These are phyloP conservation scores for Xyliphius kryptos DNA, from an alignment of 2,113 vertebrate species.

Conservation along the genomic window DNA sequence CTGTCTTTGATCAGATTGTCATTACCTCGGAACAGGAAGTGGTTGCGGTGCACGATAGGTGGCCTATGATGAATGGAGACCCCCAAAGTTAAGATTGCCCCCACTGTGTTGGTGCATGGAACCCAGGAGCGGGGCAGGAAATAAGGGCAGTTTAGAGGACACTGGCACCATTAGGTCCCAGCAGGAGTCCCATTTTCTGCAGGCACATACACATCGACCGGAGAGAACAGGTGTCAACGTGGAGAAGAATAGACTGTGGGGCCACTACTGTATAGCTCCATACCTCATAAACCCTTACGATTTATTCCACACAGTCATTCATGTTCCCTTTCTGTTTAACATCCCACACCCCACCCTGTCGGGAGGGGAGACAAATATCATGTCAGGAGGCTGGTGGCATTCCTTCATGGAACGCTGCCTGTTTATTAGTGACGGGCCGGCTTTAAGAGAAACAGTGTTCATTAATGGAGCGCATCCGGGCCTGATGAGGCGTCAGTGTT, in stretches of 20 bases:
- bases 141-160: slow-evolving; percentile 55
- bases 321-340: slow-evolving; percentile 59
- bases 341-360: slow-evolving; percentile 66
- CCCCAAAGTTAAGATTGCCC: slow-evolving; percentile 65
- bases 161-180: slow-evolving; percentile 61
- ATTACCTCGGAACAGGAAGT: slow-evolving; percentile 80
- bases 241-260: slow-evolving; percentile 52
- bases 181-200: slow-evolving; percentile 68
- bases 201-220: slow-evolving; percentile 34
- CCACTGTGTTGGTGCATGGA: slow-evolving; percentile 60
- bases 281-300: slow-evolving; percentile 52
- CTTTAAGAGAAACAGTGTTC: slow-evolving; percentile 99
- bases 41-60: slow-evolving; percentile 58
- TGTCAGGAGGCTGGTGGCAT: slow-evolving; percentile 91
- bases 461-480: slow-evolving; percentile 99
- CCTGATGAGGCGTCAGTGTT: slow-evolving; percentile 97
- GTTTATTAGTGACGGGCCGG: slow-evolving; percentile 99
- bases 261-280: slow-evolving; percentile 45
- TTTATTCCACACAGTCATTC: slow-evolving; percentile 39
- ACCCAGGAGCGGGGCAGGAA: slow-evolving; percentile 68
- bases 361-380: slow-evolving; percentile 93
- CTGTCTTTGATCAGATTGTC: slow-evolving; percentile 77
- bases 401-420: slow-evolving; percentile 99
- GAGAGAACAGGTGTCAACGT: slow-evolving; percentile 63
- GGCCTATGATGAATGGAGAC: slow-evolving; percentile 82